These are phyloP conservation scores for Myotis brandtii DNA, from an alignment of 2,113 vertebrate species.

Conservation along the genomic window DNA sequence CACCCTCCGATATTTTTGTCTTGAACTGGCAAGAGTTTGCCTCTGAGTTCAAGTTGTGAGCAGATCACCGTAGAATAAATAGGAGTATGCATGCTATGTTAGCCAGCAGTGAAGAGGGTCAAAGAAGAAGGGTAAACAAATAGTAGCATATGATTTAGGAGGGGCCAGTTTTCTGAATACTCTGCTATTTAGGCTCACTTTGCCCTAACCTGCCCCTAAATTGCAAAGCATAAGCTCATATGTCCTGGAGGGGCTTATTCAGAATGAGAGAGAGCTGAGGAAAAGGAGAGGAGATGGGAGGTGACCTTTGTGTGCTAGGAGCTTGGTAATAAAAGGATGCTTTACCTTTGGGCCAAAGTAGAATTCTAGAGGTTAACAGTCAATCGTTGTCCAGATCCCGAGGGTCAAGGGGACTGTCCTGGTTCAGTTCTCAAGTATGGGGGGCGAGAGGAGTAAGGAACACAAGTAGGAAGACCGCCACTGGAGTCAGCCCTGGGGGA, in stretches of 20 bases:
- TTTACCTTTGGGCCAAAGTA: neutral
- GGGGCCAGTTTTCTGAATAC: neutral
- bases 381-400: neutral
- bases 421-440: neutral
- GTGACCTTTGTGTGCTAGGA: neutral
- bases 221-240: neutral
- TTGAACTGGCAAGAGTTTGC: conserved; percentile 6
- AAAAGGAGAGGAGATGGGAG: neutral
- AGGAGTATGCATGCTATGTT: neutral
- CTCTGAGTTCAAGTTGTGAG: neutral
- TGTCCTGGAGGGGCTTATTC: neutral
- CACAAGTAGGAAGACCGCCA: neutral
- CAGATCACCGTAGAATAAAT: neutral
- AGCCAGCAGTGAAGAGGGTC: neutral
- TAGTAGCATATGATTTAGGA: neutral
- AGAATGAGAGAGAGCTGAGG: neutral
- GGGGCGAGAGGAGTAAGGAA: neutral
- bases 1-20: neutral
- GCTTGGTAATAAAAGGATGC: neutral
- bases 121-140: neutral
- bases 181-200: neutral
- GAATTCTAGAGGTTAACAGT: neutral
- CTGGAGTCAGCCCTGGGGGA: neutral
- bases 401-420: neutral
- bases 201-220: neutral